Conservation (phyloP, 2,888 invertebrate genomes). For the Protonemura montana region DNA sequence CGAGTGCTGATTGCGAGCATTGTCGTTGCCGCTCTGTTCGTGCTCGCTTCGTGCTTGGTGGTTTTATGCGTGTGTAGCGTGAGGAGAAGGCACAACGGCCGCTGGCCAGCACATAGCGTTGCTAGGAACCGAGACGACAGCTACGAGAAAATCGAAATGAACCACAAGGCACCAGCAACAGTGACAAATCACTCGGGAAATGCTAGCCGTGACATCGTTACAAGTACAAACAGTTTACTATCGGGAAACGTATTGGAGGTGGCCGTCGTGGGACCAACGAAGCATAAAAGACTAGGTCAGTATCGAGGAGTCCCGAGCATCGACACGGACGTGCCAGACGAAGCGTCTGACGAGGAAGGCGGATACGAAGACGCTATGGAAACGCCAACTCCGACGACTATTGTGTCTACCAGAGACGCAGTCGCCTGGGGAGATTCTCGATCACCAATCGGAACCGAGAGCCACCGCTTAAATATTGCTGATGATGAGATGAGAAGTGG, state of each 20-base stretch:
- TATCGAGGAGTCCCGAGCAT: constrained; percentile 77
- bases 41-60: constrained; percentile 71
- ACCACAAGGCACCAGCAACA: constrained; percentile 62
- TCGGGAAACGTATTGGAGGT: constrained; percentile 47
- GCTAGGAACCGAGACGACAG: constrained; percentile 64
- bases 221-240: constrained; percentile 31
- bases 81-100: constrained; percentile 68
- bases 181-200: constrained; percentile 56
- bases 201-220: constrained; percentile 17
- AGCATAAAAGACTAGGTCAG: constrained; percentile 56
- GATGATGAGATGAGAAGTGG: not conserved
- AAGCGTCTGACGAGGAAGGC: constrained; percentile 62
- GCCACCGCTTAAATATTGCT: constrained; percentile 43
- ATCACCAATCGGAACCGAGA: constrained; percentile 43
- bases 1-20: constrained; percentile 72
- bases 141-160: constrained; percentile 83
- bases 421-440: constrained; percentile 37
- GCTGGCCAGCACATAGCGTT: constrained; percentile 56
- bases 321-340: constrained; percentile 57
- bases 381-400: constrained; percentile 55
- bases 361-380: constrained; percentile 59
- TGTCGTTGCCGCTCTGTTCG: constrained; percentile 72
- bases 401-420: constrained; percentile 41
- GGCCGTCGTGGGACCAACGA: constrained; percentile 45
- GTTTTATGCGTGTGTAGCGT: constrained; percentile 69